A percentile compares a stretch with the other conserved stretches of the same genome.
phyloP scores from a whole-genome alignment of 2,113 vertebrate genomes.

The Ciconia stormi region DNA sequence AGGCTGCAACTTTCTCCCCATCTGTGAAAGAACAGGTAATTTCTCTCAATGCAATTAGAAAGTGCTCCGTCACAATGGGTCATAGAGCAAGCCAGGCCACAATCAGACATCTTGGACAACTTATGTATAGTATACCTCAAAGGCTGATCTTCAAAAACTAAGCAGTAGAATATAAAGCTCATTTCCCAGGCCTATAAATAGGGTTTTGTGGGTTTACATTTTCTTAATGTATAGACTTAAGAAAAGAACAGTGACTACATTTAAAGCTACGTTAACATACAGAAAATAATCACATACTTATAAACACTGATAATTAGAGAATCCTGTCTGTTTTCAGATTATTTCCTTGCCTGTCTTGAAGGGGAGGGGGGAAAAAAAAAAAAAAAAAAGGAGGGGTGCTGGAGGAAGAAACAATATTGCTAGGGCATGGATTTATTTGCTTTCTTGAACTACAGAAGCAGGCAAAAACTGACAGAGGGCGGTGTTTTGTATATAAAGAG shows the following conservation, averaged over 20 bases:
- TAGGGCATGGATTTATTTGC: neutral
- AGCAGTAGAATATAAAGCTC: neutral
- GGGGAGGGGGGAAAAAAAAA: too few relatives aligned
- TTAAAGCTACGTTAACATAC: neutral
- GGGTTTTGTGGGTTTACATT: neutral
- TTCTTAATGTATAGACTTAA: neutral
- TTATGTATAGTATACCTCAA: conserved; percentile 73
- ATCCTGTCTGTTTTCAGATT: neutral
- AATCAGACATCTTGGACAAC: conserved; percentile 74
- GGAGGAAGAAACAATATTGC: neutral
- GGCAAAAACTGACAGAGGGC: neutral
- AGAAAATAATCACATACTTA: neutral
- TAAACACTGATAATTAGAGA: neutral
- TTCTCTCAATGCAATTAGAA: conserved; percentile 61
- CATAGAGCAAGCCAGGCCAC: conserved; percentile 72
- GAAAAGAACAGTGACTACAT: neutral
- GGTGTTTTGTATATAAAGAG: neutral
- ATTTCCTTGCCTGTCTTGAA: neutral
- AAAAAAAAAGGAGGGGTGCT: rapidly evolving
- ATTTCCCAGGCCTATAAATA: neutral
- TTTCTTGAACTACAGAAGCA: neutral
- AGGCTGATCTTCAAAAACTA: conserved; percentile 49
- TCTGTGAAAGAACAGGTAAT: conserved; percentile 81
- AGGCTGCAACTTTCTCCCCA: conserved; percentile 76
- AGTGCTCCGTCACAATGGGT: conserved; percentile 85